Evolutionary conservation across 2,888 invertebrate species (phyloP).

Genomic region (Megaustenia siamemsis): DNA sequence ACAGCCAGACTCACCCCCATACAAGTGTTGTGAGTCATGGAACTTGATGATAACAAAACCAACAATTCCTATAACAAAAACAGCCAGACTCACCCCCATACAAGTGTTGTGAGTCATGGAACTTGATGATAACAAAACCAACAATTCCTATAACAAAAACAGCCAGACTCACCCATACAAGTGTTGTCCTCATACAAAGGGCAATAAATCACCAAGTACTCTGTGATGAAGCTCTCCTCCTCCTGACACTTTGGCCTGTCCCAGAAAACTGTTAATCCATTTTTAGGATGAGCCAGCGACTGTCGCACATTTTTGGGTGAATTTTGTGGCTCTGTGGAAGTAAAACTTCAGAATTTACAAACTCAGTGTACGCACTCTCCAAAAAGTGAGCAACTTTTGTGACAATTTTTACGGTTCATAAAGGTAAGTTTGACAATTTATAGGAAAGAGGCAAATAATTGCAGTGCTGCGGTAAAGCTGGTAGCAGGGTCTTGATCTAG

Average conservation of each 20-base stretch:
- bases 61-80: no score
- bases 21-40: no score
- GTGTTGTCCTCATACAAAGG: neutral
- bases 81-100: no score
- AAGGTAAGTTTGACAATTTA: no score
- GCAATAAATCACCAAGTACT: slow-evolving; percentile 42
- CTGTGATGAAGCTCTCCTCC: slow-evolving; percentile 32
- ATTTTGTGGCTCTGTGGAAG: slow-evolving; percentile 21
- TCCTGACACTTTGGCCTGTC: slow-evolving; percentile 27
- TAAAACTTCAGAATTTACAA: neutral
- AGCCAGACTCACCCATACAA: slow-evolving; percentile 37
- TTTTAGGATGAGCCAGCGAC: neutral
- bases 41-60: no score
- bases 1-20: no score
- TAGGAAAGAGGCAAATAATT: neutral
- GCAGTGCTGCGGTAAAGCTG: no score
- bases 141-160: no score
- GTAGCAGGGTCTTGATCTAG: no score
- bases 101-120: no score
- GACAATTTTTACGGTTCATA: neutral
- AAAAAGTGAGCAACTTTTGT: no score
- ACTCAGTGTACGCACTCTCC: neutral
- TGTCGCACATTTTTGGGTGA: slow-evolving; percentile 21
- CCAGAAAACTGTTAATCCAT: slow-evolving; percentile 37
- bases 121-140: no score